Conservation (phyloP, 2,113 vertebrate genomes). For the Antechinus stuartii region DNA sequence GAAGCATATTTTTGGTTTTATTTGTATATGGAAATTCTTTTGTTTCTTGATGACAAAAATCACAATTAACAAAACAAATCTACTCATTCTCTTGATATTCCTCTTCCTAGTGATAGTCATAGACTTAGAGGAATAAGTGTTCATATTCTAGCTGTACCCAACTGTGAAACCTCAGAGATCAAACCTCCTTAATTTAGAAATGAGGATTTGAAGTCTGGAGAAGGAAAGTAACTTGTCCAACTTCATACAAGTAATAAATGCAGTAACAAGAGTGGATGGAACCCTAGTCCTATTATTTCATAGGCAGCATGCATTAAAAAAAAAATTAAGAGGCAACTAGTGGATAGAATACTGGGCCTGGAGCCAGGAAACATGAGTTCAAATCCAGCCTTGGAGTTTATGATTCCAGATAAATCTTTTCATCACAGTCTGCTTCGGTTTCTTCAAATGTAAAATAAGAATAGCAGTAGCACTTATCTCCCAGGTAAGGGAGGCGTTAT, state of each 20-base stretch:
- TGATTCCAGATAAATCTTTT: not conserved
- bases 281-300: not conserved
- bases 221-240: not conserved
- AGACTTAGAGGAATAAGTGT: not conserved
- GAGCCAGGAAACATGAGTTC: not conserved
- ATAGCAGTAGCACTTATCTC: not conserved
- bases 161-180: not conserved
- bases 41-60: not conserved
- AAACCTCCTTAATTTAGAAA: not conserved
- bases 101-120: not conserved
- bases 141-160: too few relatives aligned
- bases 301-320: not conserved
- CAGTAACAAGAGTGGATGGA: not conserved
- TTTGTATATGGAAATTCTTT: not conserved
- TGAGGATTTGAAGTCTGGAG: not conserved
- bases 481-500: not conserved
- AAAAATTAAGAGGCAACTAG: not conserved
- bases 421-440: not conserved
- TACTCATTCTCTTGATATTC: not conserved
- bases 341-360: not conserved
- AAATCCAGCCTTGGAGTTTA: not conserved
- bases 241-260: not conserved
- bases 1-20: not conserved
- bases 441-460: not conserved
- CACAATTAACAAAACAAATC: not conserved